Evolutionary conservation across 2,888 invertebrate genomes (phyloP).

Genomic region (Laspeyria flexula): DNA sequence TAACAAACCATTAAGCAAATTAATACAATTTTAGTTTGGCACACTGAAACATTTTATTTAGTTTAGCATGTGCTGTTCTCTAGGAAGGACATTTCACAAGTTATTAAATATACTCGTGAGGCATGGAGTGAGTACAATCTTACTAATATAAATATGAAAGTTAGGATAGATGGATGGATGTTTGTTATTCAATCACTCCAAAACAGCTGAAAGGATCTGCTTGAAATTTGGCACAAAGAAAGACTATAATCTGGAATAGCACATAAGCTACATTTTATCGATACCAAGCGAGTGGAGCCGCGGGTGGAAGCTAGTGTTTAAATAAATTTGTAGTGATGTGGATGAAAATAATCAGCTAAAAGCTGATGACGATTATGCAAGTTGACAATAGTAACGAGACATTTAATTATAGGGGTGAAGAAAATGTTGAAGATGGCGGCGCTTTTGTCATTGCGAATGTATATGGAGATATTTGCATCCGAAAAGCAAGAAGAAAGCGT

Average conservation of each 20-base stretch:
- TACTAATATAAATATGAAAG: background rate
- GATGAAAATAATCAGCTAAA: background rate
- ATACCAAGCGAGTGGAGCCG: too few species aligned
- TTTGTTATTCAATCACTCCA: too few species aligned
- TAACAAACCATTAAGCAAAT: conserved; percentile 34
- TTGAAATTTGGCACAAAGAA: too few species aligned
- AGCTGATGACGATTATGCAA: background rate
- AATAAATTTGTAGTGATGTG: too few species aligned
- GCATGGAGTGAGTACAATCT: background rate
- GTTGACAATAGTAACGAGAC: too few species aligned
- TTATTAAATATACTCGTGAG: background rate
- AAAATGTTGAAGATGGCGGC: conserved; percentile 2
- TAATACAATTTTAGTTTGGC: conserved; percentile 7
- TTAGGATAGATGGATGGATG: too few species aligned
- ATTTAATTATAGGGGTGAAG: conserved; percentile 20
- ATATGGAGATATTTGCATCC: conserved; percentile 45
- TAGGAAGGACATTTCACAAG: conserved; percentile 19
- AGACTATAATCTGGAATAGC: too few species aligned
- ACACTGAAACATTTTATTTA: conserved; percentile 10
- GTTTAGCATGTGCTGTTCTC: conserved; percentile 18
- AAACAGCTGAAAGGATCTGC: too few species aligned
- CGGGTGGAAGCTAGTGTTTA: too few species aligned
- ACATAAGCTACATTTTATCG: too few species aligned
- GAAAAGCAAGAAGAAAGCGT: conserved; percentile 50
- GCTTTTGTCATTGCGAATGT: conserved; percentile 32